phyloP scores from a whole-genome alignment of 53 echinoderm and acorn worm genomes.

The Holothuria leucospilota region DNA sequence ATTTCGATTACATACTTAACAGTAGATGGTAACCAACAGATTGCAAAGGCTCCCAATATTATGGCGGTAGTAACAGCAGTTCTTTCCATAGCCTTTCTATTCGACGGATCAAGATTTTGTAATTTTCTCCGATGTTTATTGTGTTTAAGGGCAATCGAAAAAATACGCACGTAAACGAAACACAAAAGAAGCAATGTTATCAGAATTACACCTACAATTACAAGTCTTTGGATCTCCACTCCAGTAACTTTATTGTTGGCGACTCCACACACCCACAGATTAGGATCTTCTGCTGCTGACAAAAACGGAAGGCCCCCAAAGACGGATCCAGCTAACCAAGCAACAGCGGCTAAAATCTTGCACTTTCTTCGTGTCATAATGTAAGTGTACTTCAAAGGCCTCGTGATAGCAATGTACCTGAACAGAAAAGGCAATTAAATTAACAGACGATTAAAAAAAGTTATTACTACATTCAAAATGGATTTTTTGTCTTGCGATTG shows the following conservation, averaged over 20 bases:
- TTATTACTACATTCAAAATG: no score
- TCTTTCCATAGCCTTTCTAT: not conserved
- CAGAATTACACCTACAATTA: not conserved
- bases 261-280: slow-evolving; percentile 30
- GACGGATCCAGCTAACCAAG: not conserved
- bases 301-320: slow-evolving; percentile 1
- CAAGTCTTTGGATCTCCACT: not conserved
- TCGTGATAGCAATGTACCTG: slow-evolving; percentile 43
- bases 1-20: slow-evolving; percentile 18
- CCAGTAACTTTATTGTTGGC: not conserved
- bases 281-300: not conserved
- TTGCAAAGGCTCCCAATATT: slow-evolving; percentile 30
- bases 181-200: not conserved
- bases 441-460: no score
- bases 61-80: slow-evolving; percentile 37
- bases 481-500: no score
- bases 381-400: slow-evolving; percentile 26
- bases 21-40: slow-evolving; percentile 29
- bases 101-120: not conserved
- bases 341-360: not conserved
- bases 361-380: slow-evolving; percentile 27
- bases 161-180: slow-evolving; percentile 14
- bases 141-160: not conserved
- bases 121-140: not conserved
- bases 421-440: no score